phyloP scores from a whole-genome alignment of 2,888 invertebrate species.

The Ormyrus labotus region DNA sequence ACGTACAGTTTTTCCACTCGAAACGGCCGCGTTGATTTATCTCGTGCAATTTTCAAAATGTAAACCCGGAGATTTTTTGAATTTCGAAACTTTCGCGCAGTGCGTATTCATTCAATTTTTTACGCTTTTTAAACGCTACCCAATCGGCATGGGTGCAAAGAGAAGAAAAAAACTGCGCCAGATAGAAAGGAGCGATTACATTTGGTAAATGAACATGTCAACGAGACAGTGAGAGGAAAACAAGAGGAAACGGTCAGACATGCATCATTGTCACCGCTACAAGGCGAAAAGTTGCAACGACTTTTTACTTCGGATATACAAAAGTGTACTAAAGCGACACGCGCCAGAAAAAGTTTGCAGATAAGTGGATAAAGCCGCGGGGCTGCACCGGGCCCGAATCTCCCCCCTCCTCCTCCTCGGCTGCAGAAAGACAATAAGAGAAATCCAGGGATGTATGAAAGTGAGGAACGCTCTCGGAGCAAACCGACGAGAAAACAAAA shows the following conservation, averaged over 20 bases:
- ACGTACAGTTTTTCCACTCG: too few relatives aligned
- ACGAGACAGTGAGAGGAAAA: too few relatives aligned
- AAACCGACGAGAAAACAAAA: too few relatives aligned
- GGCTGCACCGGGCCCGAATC: too few relatives aligned
- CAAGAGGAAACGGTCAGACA: too few relatives aligned
- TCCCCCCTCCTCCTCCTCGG: too few relatives aligned
- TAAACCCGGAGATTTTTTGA: not conserved
- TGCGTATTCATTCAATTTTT: not conserved
- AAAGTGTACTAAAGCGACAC: not conserved
- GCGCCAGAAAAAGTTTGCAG: not conserved
- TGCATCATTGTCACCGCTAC: not conserved
- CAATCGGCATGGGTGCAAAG: not conserved
- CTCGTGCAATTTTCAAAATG: too few relatives aligned
- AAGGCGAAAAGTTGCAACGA: not conserved
- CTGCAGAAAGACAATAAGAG: too few relatives aligned
- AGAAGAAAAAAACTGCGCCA: not conserved
- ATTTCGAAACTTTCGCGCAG: not conserved
- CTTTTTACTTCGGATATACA: not conserved
- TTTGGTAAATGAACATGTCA: too few relatives aligned
- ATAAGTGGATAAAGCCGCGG: not conserved
- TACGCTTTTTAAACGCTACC: not conserved
- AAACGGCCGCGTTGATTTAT: too few relatives aligned
- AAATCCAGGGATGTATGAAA: too few relatives aligned
- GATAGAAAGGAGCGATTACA: not conserved
- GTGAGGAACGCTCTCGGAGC: too few relatives aligned